Base-by-base conservation (phyloP, 2,113 vertebrate species). In the Raja brachyura region DNA sequence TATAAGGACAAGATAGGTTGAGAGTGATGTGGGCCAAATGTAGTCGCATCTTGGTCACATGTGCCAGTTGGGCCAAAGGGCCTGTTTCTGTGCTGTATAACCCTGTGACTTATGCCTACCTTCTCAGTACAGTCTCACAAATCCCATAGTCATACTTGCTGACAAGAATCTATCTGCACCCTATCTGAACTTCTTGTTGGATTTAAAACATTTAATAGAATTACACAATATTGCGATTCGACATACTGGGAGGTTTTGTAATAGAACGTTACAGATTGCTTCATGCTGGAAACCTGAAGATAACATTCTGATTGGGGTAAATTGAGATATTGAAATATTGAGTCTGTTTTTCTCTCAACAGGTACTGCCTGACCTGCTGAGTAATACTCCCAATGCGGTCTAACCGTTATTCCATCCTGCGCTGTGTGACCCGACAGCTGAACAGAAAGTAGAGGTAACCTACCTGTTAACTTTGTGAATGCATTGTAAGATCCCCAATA, bases 401-500 rank as follows among this genome's bases (percentile, higher is more conserved):
- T 48, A 48, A 48, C 39, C 39, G 39, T 48, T 48, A 48, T 48
- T 48, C 39, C 39, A 48, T 48, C 39, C 39, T 48, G 39, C 39
- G 39, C 39, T 48, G 39, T 48, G 39, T 48, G 39, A 48, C 39
- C 39, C 3, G 39, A 48, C 22, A 73, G 25, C 4, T 39, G 63
- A 20, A 66, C 25, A 90, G 33, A 73, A 90, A 25, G 33, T 18
- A 70, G 68, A 31, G 39, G 66, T 22, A 33, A 54, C 94, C 94
- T 95, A 99, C 98, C 98, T 13, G 94, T 95, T 2, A 99, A 95
- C 11, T 73, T 93, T 0, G 85, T 95, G 93, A 93, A 95, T 0
- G 95, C 97, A 0, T 75, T 97, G 95, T 99, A 99, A 74, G 3
- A 95, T 70, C 98, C 98, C 0, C 94, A 59, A 94, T 95, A 98